Evolutionary conservation across 64 coral and sea anemone species (phyloP), one percentile per base, ranked within the genome.

Genomic region (Orbicella faveolata): DNA sequence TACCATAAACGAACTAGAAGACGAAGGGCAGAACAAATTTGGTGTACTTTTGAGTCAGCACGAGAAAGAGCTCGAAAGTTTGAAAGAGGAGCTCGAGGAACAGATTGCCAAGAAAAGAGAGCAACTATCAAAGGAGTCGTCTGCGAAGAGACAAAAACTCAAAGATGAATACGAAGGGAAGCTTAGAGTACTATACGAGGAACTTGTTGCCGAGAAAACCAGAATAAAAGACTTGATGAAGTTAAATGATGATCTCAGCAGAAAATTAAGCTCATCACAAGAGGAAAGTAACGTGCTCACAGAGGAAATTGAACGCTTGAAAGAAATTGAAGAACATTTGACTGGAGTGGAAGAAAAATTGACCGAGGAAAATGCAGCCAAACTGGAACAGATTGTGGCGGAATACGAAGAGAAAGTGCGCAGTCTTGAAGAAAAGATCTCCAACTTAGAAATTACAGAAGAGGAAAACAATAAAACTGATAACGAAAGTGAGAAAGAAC

Each of bases 21-120:
- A 97, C 52, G 95, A 97, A 75, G 95, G 95, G 7, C 61, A 81
- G 11, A 81, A 97, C 62, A 97, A 87, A 63, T 97, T 97, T 88
- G 95, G 95, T 17, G 95, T 97, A 52, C 90, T 97, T 10, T 54
- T 97, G 48, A 97, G 95, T 73, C 92, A 97, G 77, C 95, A 97
- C 25, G 95, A 97, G 73, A 97, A 94, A 83, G 95, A 97, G 75
- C 73, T 97, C 5, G 95, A 94, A 61, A 75, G n/a, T 36, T 79
- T 97, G 34, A 97, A 97, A 79, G 92, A 90, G 77, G 95, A 97
- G 55, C 92, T 97, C 33, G 95, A 97, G 67, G 95, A 97, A 63
- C 95, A 97, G 85, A 97, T 97, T 25, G 88, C 95, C 6, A 97
- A 78, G 36, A 97, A 97, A 91, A 44, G 95, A 86, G 95, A 97